These are phyloP conservation scores for Dexiosoma caninum DNA, from an alignment of 2,888 invertebrate genomes.

Conservation along the genomic window DNA sequence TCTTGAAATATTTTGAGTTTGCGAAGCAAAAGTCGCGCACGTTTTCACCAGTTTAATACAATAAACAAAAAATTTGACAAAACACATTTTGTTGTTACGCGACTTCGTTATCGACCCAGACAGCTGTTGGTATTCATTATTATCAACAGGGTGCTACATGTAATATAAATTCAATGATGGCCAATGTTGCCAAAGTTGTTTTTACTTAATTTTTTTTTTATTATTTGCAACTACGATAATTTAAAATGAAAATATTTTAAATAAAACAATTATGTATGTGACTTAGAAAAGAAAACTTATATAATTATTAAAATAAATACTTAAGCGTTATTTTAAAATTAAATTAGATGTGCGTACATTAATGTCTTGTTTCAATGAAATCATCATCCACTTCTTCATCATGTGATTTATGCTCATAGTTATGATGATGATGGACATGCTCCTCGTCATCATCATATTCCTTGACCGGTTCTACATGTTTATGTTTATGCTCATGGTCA, in stretches of 20 bases:
- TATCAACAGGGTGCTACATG: background rate
- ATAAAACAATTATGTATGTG: background rate
- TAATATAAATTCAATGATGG: background rate
- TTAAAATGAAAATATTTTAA: background rate
- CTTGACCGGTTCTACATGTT: constrained; percentile 65
- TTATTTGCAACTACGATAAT: background rate
- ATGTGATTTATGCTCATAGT: constrained; percentile 62
- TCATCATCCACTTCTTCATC: constrained; percentile 65
- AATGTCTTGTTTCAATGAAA: constrained; percentile 58
- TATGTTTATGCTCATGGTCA: constrained; percentile 66
- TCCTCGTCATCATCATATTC: constrained; percentile 64
- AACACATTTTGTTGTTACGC: constrained; percentile 31
- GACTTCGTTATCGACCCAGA: background rate
- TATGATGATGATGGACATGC: constrained; percentile 65
- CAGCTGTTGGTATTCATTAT: background rate
- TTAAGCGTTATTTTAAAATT: background rate
- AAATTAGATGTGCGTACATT: background rate
- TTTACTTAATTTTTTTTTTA: background rate
- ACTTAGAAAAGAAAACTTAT: background rate
- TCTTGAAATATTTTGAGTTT: background rate
- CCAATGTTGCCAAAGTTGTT: background rate
- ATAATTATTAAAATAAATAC: background rate
- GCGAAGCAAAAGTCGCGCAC: constrained; percentile 10
- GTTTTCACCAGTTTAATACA: constrained; percentile 6
- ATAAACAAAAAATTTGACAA: constrained; percentile 6